These are phyloP conservation scores for Thalpophila matura DNA, from an alignment of 2,888 invertebrate genomes.

Conservation along the genomic window DNA sequence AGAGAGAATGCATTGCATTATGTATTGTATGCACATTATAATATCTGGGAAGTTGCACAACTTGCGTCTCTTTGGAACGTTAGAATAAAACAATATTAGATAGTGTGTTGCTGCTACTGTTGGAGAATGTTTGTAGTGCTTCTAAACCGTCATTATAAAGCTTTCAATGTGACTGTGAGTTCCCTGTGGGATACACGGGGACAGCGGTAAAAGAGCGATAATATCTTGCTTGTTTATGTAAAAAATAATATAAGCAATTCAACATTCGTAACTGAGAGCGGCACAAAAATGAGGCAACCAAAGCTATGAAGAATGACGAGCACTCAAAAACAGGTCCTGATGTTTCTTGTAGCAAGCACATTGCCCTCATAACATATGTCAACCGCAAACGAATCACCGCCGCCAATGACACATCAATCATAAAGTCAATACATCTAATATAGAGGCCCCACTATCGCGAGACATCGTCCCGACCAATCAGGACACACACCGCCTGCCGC, in stretches of 20 bases:
- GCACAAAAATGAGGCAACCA: background rate
- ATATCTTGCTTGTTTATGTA: background rate
- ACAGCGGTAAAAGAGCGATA: background rate
- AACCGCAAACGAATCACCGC: constrained; percentile 10
- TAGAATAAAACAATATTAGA: constrained; percentile 14
- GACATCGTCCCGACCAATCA: constrained; percentile 28
- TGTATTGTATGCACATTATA: constrained; percentile 25
- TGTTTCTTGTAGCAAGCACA: background rate
- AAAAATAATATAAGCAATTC: background rate
- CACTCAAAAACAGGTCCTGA: background rate
- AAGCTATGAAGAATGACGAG: background rate
- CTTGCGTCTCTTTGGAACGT: constrained; percentile 10
- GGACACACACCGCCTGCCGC: constrained; percentile 32
- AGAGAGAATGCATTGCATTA: constrained; percentile 26
- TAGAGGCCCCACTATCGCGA: constrained; percentile 7
- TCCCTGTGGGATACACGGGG: background rate
- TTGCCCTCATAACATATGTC: constrained; percentile 10
- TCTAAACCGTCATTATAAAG: background rate
- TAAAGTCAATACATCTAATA: constrained; percentile 24
- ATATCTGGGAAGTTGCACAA: constrained; percentile 18
- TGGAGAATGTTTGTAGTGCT: constrained; percentile 4
- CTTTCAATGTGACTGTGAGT: constrained; percentile 13
- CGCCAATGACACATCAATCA: constrained; percentile 39
- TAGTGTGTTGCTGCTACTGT: background rate
- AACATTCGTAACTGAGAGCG: background rate